Conservation (phyloP, 2,797 vertebrate genomes). For the Lepidocolaptes lacrymiger region DNA sequence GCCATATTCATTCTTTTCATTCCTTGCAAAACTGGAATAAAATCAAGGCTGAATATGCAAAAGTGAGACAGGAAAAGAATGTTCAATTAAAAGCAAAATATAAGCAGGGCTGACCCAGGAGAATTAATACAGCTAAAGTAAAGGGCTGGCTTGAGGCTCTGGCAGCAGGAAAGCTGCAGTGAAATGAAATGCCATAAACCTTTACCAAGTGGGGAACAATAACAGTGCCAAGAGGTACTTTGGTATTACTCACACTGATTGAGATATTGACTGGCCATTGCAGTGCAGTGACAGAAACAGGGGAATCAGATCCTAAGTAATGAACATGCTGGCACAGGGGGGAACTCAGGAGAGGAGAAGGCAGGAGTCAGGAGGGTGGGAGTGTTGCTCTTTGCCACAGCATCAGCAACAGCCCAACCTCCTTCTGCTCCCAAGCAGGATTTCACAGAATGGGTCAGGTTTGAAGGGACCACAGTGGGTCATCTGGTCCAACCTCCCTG, state of each 20-base stretch:
- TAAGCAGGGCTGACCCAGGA: neutral
- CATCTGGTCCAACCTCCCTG: neutral
- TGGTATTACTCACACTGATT: neutral
- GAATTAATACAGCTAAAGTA: conserved; percentile 52
- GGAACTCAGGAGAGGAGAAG: neutral
- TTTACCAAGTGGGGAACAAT: neutral
- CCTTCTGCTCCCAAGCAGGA: neutral
- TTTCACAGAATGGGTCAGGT: neutral
- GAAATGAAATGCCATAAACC: conserved; percentile 12
- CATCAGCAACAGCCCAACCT: neutral
- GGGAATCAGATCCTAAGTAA: neutral
- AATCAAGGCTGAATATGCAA: neutral
- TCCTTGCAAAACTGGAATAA: neutral
- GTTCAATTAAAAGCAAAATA: neutral
- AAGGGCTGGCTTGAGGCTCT: conserved; percentile 29
- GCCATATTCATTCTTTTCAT: neutral
- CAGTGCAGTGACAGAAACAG: neutral
- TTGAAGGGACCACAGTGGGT: neutral
- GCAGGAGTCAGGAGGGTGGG: neutral
- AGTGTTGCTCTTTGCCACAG: neutral
- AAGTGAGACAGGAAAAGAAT: neutral
- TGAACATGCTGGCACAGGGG: no score
- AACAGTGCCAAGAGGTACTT: neutral
- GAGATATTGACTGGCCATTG: neutral
- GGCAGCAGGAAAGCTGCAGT: neutral